Base-by-base conservation (phyloP, 2,888 invertebrate genomes). In the Cheilosia grossa region DNA sequence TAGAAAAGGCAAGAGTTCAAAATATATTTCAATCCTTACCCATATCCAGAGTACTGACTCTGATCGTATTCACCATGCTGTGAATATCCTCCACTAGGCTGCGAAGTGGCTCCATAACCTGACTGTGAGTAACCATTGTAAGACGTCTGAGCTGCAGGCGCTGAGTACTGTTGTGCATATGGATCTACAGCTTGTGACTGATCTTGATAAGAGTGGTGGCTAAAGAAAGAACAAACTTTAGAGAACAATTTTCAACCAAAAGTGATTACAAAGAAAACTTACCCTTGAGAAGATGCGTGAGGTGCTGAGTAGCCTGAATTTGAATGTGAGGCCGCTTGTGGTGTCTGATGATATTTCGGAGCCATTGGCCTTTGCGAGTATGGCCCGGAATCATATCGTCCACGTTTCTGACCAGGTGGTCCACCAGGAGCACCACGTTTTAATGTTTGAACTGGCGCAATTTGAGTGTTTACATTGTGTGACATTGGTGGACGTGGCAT, bases 361-460 rank as follows among this genome's bases (percentile, higher is more conserved):
- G 90, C 89, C 86, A 91, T 89, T 73, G 91, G 91, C 15, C 91
- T 88, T 80, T 91, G 90, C 42, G 91, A 89, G 80, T 91, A 91
- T 37, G 91, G 91, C 40, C 91, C 90, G 30, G 91, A 90, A 47
- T 92, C 92, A 78, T 92, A 92, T 47, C 92, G 90, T 58, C 92
- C 92, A 53, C 92, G 90, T 81, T 92, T 92, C 10, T 92, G 91
- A 21, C 92, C 92, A 6, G 91, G 92, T 0, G 88, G 89, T 40
- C 92, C 92, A 70, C 90, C 90, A 33, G 91, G 90, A 21, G 91
- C 91, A 64, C 92, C 92, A 33, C 92, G 91, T 88, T 92, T 92
- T 37, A 92, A 88, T 81, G 92, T 89, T 85, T 90, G 91, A 87
- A 91, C 91, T 78, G 90, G 91, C 73, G 91, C 90, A 70, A 91